A percentile compares a stretch with the other conserved stretches of the same genome.
phyloP scores from a whole-genome alignment of 2,113 vertebrate species.

The Paraplagusia blochii region DNA sequence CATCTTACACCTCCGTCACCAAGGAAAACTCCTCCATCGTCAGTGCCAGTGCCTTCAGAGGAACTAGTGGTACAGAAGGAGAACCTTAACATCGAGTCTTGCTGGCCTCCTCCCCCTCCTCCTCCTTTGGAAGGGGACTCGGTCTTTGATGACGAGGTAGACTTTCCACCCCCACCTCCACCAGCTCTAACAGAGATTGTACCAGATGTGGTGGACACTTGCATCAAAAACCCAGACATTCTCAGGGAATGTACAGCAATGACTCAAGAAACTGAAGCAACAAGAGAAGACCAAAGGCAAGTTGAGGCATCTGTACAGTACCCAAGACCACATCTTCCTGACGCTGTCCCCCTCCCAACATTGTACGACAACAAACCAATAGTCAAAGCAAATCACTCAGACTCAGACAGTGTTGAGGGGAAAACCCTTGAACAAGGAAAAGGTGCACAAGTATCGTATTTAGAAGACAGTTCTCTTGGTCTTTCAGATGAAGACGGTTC shows the following conservation, averaged over 20 bases:
- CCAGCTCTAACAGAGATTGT: conserved; percentile 47
- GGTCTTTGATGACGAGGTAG: conserved; percentile 85
- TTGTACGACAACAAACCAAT: conserved; percentile 8
- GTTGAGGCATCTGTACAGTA: not conserved
- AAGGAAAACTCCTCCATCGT: conserved; percentile 71
- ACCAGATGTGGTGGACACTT: conserved; percentile 30
- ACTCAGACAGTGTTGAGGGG: conserved; percentile 13
- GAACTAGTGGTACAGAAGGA: conserved; percentile 52
- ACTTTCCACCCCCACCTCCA: conserved; percentile 76
- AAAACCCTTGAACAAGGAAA: conserved; percentile 5
- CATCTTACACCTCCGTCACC: conserved; percentile 83
- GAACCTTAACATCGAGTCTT: conserved; percentile 42
- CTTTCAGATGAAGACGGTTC: conserved; percentile 19
- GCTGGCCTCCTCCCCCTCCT: conserved; percentile 90
- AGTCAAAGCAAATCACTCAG: not conserved
- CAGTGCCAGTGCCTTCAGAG: conserved; percentile 32
- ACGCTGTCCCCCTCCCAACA: conserved; percentile 8
- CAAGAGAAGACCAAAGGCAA: conserved; percentile 5
- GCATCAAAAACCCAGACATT: conserved; percentile 8
- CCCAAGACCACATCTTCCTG: conserved; percentile 25
- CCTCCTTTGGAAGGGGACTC: conserved; percentile 80
- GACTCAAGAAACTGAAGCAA: conserved; percentile 4
- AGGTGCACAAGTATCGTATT: conserved; percentile 5
- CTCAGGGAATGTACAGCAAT: not conserved
- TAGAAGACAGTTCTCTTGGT: conserved; percentile 18